Base-by-base conservation (phyloP, 2,113 vertebrate species). In the Peromyscus maniculatus region DNA sequence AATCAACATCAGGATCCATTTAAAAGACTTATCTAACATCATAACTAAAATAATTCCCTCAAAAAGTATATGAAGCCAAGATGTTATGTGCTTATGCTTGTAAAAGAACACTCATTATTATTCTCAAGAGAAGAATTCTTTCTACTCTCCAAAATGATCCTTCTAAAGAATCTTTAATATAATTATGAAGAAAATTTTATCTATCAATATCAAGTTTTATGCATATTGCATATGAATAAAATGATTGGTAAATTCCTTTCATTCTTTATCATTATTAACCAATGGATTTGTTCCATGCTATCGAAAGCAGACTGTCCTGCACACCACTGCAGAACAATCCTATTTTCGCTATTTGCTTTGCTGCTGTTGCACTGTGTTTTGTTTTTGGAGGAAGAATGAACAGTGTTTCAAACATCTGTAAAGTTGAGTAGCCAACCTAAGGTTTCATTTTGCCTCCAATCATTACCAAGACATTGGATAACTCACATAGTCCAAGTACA, bases 21-120 rank as follows among this genome's bases (percentile, higher is more conserved):
- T 77, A 79, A 95, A 92, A 83, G 79, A 36, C 10, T 90, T 95
- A 8, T 8, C 21, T 89, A 74, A 72, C 15, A 91, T 69, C 31
- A 86, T 31, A 93, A 69, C 75, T 31, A 91, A 97, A 96, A 96
- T 36, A 93, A 79, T 52, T 72, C 28, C 66, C 28, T 59, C 59
- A 66, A 67, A 87, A 87, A n/a, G 22, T 4, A 46, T 12, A 59
- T 46, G 33, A 11, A 67, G 5, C 36, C 5, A 9, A 62, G 9
- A 62, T 87, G 49, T 64, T 82, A 82, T 13, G 28, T 57, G 26
- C 3, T n/a, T 43, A 49, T 52, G 69, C 69, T 71, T 71, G 6
- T 71, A 71, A 55, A 74, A 96, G 86, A 94, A 21, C 10, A 57
- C 21, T n/a, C 36, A 7, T 74, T 33, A 75, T 80, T 89, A 74